phyloP scores from a whole-genome alignment of 92 coral and sea anemone genomes.

The Porites lobata region DNA sequence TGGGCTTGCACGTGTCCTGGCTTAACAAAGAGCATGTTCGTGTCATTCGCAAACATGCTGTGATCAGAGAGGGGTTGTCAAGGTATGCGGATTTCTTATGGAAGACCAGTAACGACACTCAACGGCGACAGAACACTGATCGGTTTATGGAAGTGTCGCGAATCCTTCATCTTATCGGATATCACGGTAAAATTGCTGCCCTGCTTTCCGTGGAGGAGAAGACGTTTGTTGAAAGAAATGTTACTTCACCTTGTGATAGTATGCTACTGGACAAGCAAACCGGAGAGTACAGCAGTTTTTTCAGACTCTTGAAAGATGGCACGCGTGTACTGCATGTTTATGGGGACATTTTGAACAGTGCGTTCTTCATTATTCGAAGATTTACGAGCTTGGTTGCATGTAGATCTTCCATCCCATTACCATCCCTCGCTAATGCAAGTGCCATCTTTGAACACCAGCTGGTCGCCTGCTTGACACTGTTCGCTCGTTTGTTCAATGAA shows the following conservation, averaged over 20 bases:
- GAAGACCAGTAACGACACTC: constrained; percentile 37
- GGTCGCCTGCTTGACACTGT: constrained; percentile 76
- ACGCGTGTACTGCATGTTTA: constrained; percentile 44
- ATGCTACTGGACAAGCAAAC: constrained; percentile 57
- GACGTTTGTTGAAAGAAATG: constrained; percentile 33
- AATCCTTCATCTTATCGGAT: constrained; percentile 71
- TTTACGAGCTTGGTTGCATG: constrained; percentile 66
- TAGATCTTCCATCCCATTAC: constrained; percentile 59
- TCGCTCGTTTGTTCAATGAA: constrained; percentile 68
- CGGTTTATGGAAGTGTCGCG: constrained; percentile 67
- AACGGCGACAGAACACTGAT: constrained; percentile 71
- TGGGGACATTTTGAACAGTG: constrained; percentile 65
- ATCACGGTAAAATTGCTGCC: constrained; percentile 41
- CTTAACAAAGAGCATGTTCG: constrained; percentile 49
- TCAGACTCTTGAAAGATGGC: constrained; percentile 68
- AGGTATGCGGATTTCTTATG: constrained; percentile 68
- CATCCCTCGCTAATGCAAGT: constrained; percentile 81
- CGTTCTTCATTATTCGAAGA: constrained; percentile 48
- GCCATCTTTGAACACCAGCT: constrained; percentile 86
- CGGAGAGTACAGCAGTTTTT: constrained; percentile 45
- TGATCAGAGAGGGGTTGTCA: constrained; percentile 56
- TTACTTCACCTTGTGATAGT: constrained; percentile 37
- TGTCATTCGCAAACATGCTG: constrained; percentile 48
- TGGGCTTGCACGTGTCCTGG: constrained; percentile 60
- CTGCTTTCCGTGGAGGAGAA: constrained; percentile 75